A percentile compares a stretch with the other conserved stretches of the same genome.
Evolutionary conservation across 1,140 invertebrate genomes (phyloP).

Genomic region (Liolophura sinensis): DNA sequence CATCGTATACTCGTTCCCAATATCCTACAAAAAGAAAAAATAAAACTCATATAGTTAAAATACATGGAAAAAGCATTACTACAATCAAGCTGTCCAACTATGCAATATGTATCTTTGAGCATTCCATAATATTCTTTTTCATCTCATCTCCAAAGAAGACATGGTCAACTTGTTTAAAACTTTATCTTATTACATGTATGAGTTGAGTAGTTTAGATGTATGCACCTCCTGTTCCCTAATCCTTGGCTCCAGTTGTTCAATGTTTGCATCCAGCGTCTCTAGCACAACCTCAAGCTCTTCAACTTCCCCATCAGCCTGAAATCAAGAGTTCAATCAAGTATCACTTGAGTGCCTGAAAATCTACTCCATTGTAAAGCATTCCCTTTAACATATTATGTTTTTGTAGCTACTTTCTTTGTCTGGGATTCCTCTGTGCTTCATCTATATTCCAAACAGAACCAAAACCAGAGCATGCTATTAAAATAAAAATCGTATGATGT

Average conservation of each 20-base stretch:
- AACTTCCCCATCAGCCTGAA: constrained; percentile 39
- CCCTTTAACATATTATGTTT: too few relatives aligned
- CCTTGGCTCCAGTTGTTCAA: constrained; percentile 26
- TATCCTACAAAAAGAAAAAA: constrained; percentile 10
- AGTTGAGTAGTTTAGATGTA: not conserved
- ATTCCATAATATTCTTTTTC: too few relatives aligned
- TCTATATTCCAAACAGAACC: too few relatives aligned
- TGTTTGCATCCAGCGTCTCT: constrained; percentile 29
- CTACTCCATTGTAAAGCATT: too few relatives aligned
- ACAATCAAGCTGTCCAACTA: not conserved
- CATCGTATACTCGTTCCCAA: constrained; percentile 42
- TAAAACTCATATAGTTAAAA: constrained; percentile 4
- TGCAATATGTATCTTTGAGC: not conserved
- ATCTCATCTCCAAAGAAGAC: too few relatives aligned
- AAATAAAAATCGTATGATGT: not conserved
- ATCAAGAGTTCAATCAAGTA: not conserved
- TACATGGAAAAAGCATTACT: not conserved
- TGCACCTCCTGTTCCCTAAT: constrained; percentile 35
- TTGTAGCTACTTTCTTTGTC: too few relatives aligned
- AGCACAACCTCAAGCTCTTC: constrained; percentile 34
- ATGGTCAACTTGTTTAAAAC: not conserved
- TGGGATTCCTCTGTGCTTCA: too few relatives aligned
- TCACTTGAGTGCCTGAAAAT: not conserved
- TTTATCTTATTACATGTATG: not conserved
- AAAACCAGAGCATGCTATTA: too few relatives aligned